Evolutionary conservation across 2,113 vertebrate genomes (phyloP).

Genomic region (Pituophis catenifer): DNA sequence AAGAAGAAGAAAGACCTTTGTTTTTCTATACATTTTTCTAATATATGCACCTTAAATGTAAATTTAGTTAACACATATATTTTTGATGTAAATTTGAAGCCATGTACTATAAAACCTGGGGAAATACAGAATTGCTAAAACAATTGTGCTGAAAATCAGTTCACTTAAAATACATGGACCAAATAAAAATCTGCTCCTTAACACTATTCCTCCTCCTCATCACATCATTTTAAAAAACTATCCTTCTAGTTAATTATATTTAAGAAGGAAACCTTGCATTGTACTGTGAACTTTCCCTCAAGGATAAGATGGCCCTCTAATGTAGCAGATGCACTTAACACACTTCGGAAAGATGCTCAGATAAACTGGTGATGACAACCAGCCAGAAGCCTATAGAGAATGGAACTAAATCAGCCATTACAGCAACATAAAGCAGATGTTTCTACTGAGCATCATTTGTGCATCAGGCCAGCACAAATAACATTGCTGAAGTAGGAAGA

Average conservation of each 20-base stretch:
- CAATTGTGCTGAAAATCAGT: background rate
- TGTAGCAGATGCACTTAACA: slow-evolving; percentile 11
- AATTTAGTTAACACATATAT: background rate
- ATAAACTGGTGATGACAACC: slow-evolving; percentile 36
- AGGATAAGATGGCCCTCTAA: background rate
- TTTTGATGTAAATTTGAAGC: background rate
- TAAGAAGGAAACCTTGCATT: background rate
- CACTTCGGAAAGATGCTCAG: slow-evolving; percentile 21
- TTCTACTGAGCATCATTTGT: slow-evolving; percentile 1
- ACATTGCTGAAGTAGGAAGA: background rate
- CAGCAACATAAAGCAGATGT: slow-evolving; percentile 31
- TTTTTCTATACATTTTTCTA: background rate
- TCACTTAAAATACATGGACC: background rate
- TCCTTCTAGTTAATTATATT: background rate
- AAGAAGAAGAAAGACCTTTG: background rate
- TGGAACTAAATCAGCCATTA: slow-evolving; percentile 27
- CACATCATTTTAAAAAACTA: background rate
- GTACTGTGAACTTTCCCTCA: background rate
- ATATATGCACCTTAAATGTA: background rate
- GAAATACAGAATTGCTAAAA: background rate
- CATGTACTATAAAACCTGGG: background rate
- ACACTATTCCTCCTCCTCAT: background rate
- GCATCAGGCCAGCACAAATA: background rate
- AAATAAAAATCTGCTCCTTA: background rate
- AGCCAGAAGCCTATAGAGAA: slow-evolving; percentile 23